phyloP scores from a whole-genome alignment of 1,140 invertebrate species.

The Drosophila pseudoobscura region DNA sequence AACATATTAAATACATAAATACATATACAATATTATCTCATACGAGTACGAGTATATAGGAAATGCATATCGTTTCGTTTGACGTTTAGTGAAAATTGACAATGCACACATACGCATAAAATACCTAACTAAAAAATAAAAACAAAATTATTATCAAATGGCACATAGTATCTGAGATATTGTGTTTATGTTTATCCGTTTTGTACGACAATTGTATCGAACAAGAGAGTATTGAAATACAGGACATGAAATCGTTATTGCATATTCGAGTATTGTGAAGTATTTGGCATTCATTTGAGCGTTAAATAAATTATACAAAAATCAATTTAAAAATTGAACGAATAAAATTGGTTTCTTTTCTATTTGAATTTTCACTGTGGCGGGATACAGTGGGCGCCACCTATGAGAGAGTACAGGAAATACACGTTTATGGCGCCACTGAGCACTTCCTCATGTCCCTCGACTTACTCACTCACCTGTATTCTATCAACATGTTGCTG shows the following conservation, averaged over 20 bases:
- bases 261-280: conserved; percentile 51
- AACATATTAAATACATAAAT: not conserved
- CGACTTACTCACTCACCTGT: too few species aligned
- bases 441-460: too few species aligned
- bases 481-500: too few species aligned
- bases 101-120: conserved; percentile 31
- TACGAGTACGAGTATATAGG: conserved; percentile 18
- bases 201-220: conserved; percentile 28
- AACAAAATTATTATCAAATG: conserved; percentile 30
- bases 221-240: conserved; percentile 9
- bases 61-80: conserved; percentile 73
- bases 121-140: not conserved
- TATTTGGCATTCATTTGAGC: conserved; percentile 57
- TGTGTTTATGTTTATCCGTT: conserved; percentile 48
- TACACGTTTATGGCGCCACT: too few species aligned
- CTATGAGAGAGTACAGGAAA: too few species aligned
- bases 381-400: too few species aligned
- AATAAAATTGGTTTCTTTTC: too few species aligned
- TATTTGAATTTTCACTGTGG: not conserved
- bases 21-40: conserved; percentile 15
- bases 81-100: conserved; percentile 70
- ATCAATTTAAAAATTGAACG: conserved; percentile 4
- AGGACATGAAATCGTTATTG: conserved; percentile 15
- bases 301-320: conserved; percentile 63
- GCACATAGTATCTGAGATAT: conserved; percentile 51